Percentiles rank a stretch among this genome's conserved stretches.
These are phyloP conservation scores for Opisthograptis luteolata DNA, from an alignment of 2,888 invertebrate species.

Conservation along the genomic window DNA sequence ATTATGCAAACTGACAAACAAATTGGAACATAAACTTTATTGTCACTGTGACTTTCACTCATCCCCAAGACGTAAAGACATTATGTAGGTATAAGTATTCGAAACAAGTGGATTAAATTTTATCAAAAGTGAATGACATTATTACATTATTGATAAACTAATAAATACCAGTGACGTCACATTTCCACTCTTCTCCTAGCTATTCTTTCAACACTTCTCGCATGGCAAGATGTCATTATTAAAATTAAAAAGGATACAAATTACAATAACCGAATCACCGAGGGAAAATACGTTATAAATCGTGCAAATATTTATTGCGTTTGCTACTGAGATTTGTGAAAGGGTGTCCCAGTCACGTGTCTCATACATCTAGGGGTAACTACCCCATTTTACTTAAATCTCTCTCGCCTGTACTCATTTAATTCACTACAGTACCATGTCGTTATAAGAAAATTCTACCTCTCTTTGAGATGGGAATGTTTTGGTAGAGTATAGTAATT, in stretches of 20 bases:
- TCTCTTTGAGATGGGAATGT: not conserved
- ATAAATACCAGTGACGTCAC: no score
- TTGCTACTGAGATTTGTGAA: slow-evolving; percentile 54
- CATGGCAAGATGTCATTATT: slow-evolving; percentile 16
- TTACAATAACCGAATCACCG: slow-evolving; percentile 30
- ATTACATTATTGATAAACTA: no score
- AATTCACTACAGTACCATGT: not conserved
- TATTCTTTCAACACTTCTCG: no score
- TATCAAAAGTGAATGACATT: no score
- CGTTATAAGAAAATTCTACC: not conserved
- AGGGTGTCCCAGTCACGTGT: slow-evolving; percentile 74
- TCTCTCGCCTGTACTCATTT: slow-evolving; percentile 14
- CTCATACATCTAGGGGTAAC: slow-evolving; percentile 53
- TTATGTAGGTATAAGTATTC: no score
- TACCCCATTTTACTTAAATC: slow-evolving; percentile 49
- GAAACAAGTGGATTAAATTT: no score
- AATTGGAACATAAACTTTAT: no score
- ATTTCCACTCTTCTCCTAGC: no score
- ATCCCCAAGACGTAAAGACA: no score
- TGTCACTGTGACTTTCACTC: no score
- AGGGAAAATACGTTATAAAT: slow-evolving; percentile 59
- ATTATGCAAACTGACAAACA: no score
- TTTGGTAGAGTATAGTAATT: not conserved
- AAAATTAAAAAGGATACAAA: slow-evolving; percentile 26
- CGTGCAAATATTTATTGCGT: slow-evolving; percentile 77